These are phyloP conservation scores for Clamator glandarius DNA, from an alignment of 2,797 vertebrate genomes.

Conservation along the genomic window DNA sequence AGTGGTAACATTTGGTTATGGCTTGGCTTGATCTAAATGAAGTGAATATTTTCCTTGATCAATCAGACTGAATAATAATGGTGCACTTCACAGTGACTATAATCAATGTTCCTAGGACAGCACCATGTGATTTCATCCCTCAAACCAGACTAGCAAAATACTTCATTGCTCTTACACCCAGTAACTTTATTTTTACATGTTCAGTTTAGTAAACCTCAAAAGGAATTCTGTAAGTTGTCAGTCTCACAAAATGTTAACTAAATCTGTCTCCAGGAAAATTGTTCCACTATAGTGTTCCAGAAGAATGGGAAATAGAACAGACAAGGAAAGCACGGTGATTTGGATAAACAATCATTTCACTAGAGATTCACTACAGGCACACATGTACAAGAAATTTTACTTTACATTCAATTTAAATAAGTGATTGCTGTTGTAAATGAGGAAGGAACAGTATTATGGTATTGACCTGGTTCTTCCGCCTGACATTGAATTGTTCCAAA, in stretches of 20 bases:
- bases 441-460: not conserved
- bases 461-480: not conserved
- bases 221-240: conserved; percentile 57
- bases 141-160: conserved; percentile 34
- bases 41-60: conserved; percentile 58
- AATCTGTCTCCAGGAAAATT: conserved; percentile 17
- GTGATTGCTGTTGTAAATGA: not conserved
- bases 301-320: conserved; percentile 43
- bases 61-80: conserved; percentile 63
- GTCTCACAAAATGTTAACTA: conserved; percentile 61
- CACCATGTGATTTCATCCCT: conserved; percentile 30
- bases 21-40: conserved; percentile 51
- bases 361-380: not conserved
- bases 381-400: conserved; percentile 9
- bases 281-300: not conserved
- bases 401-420: conserved; percentile 51
- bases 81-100: conserved; percentile 38
- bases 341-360: not conserved
- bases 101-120: conserved; percentile 21
- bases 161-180: conserved; percentile 4
- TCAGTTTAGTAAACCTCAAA: conserved; percentile 63
- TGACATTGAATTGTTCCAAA: not conserved
- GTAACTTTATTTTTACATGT: conserved; percentile 58
- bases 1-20: not conserved
- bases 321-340: not conserved